Evolutionary conservation across 2,113 vertebrate genomes (phyloP).

Genomic region (Oreochromis niloticus): DNA sequence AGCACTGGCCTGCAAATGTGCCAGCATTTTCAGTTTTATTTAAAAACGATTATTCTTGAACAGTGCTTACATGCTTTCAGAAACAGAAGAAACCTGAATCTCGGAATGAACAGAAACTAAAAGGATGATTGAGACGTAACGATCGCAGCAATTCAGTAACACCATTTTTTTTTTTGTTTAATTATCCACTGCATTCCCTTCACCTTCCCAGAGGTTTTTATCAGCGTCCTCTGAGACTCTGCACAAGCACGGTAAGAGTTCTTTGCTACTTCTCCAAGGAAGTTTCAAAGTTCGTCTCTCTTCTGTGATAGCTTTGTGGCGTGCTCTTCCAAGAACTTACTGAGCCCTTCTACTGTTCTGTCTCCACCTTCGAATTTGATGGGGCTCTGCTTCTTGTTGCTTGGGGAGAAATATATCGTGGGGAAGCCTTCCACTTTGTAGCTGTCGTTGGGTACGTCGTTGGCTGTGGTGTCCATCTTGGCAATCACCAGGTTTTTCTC

Average conservation of each 20-base stretch:
- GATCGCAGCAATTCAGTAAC: conserved; percentile 53
- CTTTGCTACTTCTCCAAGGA: background rate
- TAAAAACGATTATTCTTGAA: conserved; percentile 58
- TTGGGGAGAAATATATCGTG: conserved; percentile 90
- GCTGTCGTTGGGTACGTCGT: conserved; percentile 78
- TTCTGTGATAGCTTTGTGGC: conserved; percentile 74
- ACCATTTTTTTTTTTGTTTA: background rate
- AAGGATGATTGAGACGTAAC: conserved; percentile 30
- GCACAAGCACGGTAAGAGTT: conserved; percentile 24
- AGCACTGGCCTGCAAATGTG: background rate
- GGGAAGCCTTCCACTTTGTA: conserved; percentile 94
- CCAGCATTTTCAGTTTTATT: conserved; percentile 65
- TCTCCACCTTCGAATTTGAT: conserved; percentile 84
- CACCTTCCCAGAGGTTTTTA: background rate
- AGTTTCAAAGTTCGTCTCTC: conserved; percentile 84
- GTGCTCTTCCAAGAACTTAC: conserved; percentile 90
- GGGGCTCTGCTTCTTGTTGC: conserved; percentile 84
- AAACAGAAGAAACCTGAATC: conserved; percentile 56
- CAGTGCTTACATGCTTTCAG: conserved; percentile 66
- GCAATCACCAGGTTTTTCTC: conserved; percentile 89
- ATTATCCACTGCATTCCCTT: conserved; percentile 8
- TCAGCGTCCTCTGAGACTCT: background rate
- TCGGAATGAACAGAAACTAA: conserved; percentile 55
- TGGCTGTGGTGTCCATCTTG: conserved; percentile 95
- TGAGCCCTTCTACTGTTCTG: conserved; percentile 86